Evolutionary conservation across 2,888 invertebrate species (phyloP), one percentile per base, ranked within the genome.

Genomic region (Sepiola atlantica): DNA sequence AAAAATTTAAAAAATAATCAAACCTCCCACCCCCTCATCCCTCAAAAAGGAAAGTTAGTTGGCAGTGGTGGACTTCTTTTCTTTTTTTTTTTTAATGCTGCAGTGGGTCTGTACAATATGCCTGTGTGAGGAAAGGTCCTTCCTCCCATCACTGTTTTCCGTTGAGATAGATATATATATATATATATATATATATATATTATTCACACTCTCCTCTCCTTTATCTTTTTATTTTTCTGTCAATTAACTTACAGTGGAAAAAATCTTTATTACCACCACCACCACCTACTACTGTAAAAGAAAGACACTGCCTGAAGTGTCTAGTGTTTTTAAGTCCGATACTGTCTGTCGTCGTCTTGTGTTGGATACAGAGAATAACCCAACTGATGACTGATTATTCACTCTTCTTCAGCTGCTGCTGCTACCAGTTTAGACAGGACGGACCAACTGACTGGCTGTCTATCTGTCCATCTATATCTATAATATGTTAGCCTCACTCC

Each of bases 341-440:
- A 54, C 55, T n/a, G 55, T 45, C n/a, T 55, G 32, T 92, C 45
- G 92, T 54, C 16, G 92, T 92, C 92, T 92, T 92, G 35, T 45
- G 54, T 92, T 45, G 54, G 35, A 92, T 77, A 77, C 77, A 32
- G 77, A 77, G 77, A 77, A 77, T n/a, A 77, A 77, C 77, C 77
- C 77, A 77, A 77, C 77, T 77, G 77, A 77, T 92, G 55, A 92
- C 54, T 45, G 45, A 45, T 55, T 92, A 45, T 55, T 92, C 45
- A 55, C 45, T n/a, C 91, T 91, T 45, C 91, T 91, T 45, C 91
- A 91, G 54, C 91, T 91, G 91, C 91, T 91, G 91, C 91, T 91
- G 32, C 91, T 91, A 91, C 91, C 92, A 55, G 92, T 92, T 92
- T 45, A 35, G 91, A 45, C 92, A 92, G 45, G 45, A 55, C 55